Conservation (phyloP, 2,113 vertebrate species). For the Mobula hypostoma region DNA sequence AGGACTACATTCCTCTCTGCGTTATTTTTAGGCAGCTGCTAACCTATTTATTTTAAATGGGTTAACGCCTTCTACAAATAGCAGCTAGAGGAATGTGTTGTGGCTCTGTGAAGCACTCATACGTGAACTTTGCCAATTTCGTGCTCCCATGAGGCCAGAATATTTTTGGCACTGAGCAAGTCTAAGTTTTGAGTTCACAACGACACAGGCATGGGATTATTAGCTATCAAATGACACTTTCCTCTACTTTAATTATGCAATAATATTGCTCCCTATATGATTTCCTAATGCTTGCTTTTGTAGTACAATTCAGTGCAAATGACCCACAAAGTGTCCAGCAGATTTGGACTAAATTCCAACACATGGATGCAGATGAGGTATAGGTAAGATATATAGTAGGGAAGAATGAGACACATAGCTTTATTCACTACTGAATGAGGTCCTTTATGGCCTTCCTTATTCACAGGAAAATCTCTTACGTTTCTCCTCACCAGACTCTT, state of each 20-base stretch:
- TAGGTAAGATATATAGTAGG: background rate
- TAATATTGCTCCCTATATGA: background rate
- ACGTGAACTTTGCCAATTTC: constrained; percentile 18
- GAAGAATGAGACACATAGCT: background rate
- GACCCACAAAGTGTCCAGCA: background rate
- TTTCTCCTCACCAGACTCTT: background rate
- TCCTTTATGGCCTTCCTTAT: background rate
- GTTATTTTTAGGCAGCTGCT: constrained; percentile 27
- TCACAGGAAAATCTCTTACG: constrained; percentile 22
- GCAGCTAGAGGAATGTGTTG: constrained; percentile 12
- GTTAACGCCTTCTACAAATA: constrained; percentile 26
- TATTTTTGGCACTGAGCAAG: constrained; percentile 10
- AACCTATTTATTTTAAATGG: constrained; percentile 35
- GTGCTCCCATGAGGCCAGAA: constrained; percentile 16
- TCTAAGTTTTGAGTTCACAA: background rate
- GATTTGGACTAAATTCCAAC: background rate
- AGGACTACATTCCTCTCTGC: constrained; percentile 1
- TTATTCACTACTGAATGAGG: constrained; percentile 16
- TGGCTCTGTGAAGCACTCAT: constrained; percentile 33
- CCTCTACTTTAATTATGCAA: background rate
- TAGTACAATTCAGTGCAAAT: background rate
- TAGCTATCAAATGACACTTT: background rate
- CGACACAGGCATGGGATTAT: constrained; percentile 3
- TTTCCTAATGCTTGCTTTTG: background rate
- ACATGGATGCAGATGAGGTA: background rate